These are phyloP conservation scores for Archilochus colubris DNA, from an alignment of 2,113 vertebrate genomes.

Conservation along the genomic window DNA sequence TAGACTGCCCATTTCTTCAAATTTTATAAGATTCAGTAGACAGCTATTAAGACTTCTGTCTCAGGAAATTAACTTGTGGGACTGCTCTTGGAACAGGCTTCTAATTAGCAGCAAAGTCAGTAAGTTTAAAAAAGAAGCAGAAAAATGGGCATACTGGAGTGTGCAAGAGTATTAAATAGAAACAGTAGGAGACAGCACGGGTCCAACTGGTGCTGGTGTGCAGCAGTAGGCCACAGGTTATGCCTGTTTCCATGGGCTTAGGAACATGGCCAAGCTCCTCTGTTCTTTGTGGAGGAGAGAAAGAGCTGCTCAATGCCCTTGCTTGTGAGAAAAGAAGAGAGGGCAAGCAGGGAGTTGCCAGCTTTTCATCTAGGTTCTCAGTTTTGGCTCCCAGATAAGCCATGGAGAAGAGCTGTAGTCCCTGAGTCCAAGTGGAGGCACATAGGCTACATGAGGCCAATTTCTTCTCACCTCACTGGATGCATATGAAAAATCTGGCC, in stretches of 20 bases:
- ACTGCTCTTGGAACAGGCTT: neutral
- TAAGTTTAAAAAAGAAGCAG: neutral
- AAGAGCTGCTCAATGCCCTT: neutral
- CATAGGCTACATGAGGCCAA: accelerated
- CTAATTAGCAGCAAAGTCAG: neutral
- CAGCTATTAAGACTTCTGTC: neutral
- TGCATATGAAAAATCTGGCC: neutral
- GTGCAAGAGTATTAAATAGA: neutral
- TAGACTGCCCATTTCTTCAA: neutral
- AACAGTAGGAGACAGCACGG: neutral
- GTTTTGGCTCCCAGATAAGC: neutral
- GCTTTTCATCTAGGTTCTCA: accelerated
- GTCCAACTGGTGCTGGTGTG: neutral
- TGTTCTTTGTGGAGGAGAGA: neutral
- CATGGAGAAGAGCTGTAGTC: neutral
- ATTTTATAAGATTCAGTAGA: neutral
- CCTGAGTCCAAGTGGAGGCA: neutral
- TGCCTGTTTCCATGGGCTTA: accelerated
- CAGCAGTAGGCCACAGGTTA: neutral
- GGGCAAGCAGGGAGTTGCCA: neutral
- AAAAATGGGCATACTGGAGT: neutral
- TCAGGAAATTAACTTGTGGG: neutral
- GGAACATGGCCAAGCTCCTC: neutral
- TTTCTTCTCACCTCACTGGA: neutral
- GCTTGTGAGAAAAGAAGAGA: neutral